Conservation (phyloP, 2,113 vertebrate species). For the Erythrocercus mccallii region DNA sequence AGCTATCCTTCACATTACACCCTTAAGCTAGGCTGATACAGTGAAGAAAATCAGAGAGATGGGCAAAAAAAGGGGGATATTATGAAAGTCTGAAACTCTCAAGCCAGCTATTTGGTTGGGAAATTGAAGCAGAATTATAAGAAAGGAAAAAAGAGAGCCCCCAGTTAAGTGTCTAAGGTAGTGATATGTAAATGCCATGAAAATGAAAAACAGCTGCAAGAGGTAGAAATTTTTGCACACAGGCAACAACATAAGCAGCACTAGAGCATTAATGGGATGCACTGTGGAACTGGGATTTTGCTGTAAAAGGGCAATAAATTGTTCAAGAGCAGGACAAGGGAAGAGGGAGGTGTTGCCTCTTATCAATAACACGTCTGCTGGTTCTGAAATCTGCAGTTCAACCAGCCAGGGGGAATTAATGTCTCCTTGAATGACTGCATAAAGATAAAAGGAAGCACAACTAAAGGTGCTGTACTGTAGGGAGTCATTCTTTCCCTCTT, state of each 20-base stretch:
- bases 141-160: background rate
- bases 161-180: background rate
- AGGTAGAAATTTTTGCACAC: background rate
- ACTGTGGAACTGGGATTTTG: background rate
- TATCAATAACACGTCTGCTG: background rate
- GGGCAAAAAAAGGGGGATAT: background rate
- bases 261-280: background rate
- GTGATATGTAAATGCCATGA: background rate
- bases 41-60: background rate
- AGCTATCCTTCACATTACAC: constrained; percentile 1
- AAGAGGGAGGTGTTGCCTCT: background rate
- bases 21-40: background rate
- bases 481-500: background rate
- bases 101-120: background rate
- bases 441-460: background rate
- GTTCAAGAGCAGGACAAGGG: background rate
- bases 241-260: background rate
- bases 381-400: background rate
- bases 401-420: constrained; percentile 2
- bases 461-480: background rate
- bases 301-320: background rate
- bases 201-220: background rate
- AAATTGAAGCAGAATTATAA: background rate
- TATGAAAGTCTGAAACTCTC: background rate
- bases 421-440: background rate